Base-by-base conservation (phyloP, 2,113 vertebrate species). In the Colius striatus region DNA sequence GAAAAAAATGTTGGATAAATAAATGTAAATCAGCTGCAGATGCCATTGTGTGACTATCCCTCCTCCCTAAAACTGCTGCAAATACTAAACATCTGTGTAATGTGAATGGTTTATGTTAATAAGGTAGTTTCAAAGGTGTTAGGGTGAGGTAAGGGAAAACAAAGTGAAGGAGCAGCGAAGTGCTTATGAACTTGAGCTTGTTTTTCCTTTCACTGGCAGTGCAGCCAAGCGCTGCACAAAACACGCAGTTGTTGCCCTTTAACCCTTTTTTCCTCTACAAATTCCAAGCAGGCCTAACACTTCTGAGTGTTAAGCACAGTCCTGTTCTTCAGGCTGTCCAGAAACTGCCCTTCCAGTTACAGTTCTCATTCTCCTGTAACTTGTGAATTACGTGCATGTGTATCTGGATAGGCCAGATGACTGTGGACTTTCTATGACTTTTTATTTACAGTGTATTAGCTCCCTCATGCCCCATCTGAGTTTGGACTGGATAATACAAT, bases 141-240 rank as follows among this genome's bases (percentile, higher is more conserved):
- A 81, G 85, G 76, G 54, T 90, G 92, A 96, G 57, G 93, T 95
- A 94, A 94, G 76, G 76, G 68, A 90, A 96, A 96, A 96, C 93
- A 90, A 97, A 94, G 73, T 1, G 0, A 94, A 54, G 50, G 70
- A 92, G 88, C 90, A 47, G 68, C 83, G 62, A 93, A 92, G 54
- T 53, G 58, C 83, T 90, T 81, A 38, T 81, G 88, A 90, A 78
- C 58, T 75, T 34, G 25, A 71, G 73, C 78, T 76, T 96, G 79
- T 53, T 93, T 95, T 94, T 92, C 53, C 61, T 94, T 93, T 93
- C 70, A 61, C 34, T 78, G 57, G 45, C 66, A 78, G 66, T 13
- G 23, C 53, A 84, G 88, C 76, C 83, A 90, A 79, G 57, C 48
- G 57, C 79, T 86, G 57, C 61, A 86, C 68, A 90, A 87, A 94